A percentile compares a stretch with the other conserved stretches of the same genome.
These are phyloP conservation scores for Echiichthys vipera DNA, from an alignment of 2,797 vertebrate genomes.

Conservation along the genomic window DNA sequence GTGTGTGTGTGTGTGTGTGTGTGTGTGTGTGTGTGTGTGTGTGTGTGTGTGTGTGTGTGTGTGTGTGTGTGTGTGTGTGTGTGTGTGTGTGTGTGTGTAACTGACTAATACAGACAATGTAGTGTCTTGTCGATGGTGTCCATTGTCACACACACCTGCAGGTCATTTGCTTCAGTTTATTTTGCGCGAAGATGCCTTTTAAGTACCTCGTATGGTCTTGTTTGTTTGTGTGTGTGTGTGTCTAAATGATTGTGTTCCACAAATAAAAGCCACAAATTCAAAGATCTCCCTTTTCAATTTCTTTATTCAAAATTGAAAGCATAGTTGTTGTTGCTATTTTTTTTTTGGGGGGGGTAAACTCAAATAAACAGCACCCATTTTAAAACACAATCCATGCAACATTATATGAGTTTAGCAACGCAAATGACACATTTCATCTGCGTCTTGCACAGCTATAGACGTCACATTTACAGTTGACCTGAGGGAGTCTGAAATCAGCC, in stretches of 20 bases:
- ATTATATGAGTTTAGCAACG: conserved; percentile 41
- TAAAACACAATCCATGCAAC: conserved; percentile 16
- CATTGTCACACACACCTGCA: conserved; percentile 68
- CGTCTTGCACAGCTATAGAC: conserved; percentile 51
- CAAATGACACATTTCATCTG: conserved; percentile 55
- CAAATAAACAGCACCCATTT: background rate
- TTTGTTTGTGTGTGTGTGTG: conserved; percentile 28
- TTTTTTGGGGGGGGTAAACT: background rate
- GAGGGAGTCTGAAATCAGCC: conserved; percentile 72
- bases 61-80: conserved; percentile 8
- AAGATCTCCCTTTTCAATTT: conserved; percentile 12
- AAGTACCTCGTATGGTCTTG: conserved; percentile 11
- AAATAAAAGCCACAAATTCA: conserved; percentile 17
- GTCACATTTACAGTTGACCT: conserved; percentile 63
- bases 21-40: conserved; percentile 12
- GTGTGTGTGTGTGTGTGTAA: conserved; percentile 2
- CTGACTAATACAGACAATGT: conserved; percentile 43
- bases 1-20: background rate
- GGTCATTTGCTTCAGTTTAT: conserved; percentile 46
- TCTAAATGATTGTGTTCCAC: background rate
- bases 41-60: conserved; percentile 3
- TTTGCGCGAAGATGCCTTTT: conserved; percentile 42
- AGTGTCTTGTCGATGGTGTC: conserved; percentile 53
- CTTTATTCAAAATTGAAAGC: conserved; percentile 34
- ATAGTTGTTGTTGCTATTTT: too few species aligned